Evolutionary conservation across 2,797 vertebrate species (phyloP), one percentile per base, ranked within the genome.

Genomic region (Geotria australis): DNA sequence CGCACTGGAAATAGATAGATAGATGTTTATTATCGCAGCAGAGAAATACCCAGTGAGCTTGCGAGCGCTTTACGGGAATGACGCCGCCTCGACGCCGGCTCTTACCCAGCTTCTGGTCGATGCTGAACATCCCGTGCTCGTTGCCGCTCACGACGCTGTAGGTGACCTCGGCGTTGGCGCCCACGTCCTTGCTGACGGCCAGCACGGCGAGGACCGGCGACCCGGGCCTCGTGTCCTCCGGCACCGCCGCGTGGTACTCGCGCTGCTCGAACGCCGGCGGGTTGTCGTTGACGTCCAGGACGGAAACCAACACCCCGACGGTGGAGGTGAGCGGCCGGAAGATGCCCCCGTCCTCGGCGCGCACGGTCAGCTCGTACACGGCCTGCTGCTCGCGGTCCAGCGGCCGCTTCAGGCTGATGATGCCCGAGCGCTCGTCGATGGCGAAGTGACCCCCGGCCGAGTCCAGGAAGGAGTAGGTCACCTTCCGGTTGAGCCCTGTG

Each of bases 201-300:
- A 80, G 83, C 10, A 98, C 82, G 6, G 78, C 72, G 15, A 96
- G 74, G 65, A 93, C 65, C 67, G 85, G 84, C 0, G 76, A 77
- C 47, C 91, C 88, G 10, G 72, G 63, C 0, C 70, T 61, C 47
- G 79, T 57, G 46, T 91, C 80, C 69, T 98, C 91, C 0, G 79
- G 69, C 55, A 91, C 67, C 0, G 74, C 73, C 24, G 79, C 74
- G 2, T 73, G 73, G 51, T 98, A 98, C 10, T 98, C 91, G 1
- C 83, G 78, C 3, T 79, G 78, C 67, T 98, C 89, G 61, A 98
- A 98, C 60, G 94, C 79, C 0, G 91, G 89, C 0, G 89, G 91
- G 57, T 96, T 95, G 68, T 98, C 86, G 59, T 96, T 98, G 69
- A 98, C 93, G 68, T 98, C 89, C 68, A 98, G 66, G 61, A 96